Evolutionary conservation across 2,888 invertebrate genomes (phyloP).

Genomic region (Drosophila atripex): DNA sequence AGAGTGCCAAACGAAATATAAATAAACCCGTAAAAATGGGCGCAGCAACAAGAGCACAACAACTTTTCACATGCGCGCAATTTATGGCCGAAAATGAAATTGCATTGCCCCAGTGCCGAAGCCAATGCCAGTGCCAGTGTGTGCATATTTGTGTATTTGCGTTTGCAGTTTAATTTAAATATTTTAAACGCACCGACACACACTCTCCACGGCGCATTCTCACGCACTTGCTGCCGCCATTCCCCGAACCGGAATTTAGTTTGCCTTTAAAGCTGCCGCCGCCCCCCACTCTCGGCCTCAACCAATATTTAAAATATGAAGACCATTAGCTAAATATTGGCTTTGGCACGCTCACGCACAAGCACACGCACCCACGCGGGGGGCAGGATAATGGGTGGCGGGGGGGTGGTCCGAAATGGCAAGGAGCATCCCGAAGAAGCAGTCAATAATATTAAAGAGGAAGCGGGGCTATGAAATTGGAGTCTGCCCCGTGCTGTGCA

Average conservation of each 20-base stretch:
- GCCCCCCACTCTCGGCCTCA: conserved; percentile 8
- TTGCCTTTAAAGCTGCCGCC: conserved; percentile 29
- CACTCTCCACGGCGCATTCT: neutral
- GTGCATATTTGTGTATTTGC: conserved; percentile 33
- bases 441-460: conserved; percentile 75
- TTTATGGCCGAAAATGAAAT: conserved; percentile 75
- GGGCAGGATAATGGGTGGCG: neutral
- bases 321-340: conserved; percentile 79
- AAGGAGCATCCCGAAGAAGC: conserved; percentile 51
- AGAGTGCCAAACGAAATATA: conserved; percentile 27
- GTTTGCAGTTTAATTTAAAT: conserved; percentile 67
- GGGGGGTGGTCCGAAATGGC: neutral
- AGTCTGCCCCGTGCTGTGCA: conserved; percentile 75
- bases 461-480: conserved; percentile 12
- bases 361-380: neutral
- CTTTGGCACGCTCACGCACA: conserved; percentile 69
- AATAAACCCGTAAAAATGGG: conserved; percentile 53
- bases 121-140: conserved; percentile 6
- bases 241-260: conserved; percentile 1
- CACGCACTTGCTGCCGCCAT: conserved; percentile 43
- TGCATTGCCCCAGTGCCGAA: conserved; percentile 48
- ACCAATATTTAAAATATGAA: conserved; percentile 79
- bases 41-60: conserved; percentile 17
- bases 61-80: conserved; percentile 59
- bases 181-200: conserved; percentile 56